phyloP scores from a whole-genome alignment of 2,888 invertebrate genomes.

The Timandra comae region DNA sequence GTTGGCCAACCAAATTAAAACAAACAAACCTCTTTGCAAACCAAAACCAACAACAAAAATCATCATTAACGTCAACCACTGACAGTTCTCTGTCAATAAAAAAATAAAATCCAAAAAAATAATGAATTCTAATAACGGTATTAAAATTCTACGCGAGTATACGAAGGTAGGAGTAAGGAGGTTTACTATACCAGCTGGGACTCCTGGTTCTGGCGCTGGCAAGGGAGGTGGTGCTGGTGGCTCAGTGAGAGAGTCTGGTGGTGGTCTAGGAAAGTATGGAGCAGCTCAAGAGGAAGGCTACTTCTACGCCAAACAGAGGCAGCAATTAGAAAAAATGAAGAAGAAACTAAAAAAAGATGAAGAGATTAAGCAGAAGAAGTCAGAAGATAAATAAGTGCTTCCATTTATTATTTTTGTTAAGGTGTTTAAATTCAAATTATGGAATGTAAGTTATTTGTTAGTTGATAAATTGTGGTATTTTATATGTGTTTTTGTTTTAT shows the following conservation, averaged over 20 bases:
- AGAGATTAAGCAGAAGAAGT: constrained; percentile 9
- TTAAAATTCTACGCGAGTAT: too few relatives aligned
- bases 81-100: too few relatives aligned
- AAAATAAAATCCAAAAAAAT: neutral
- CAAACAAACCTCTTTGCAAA: too few relatives aligned
- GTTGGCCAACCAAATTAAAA: too few relatives aligned
- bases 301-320: constrained; percentile 45
- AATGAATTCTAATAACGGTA: too few relatives aligned
- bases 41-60: too few relatives aligned
- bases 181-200: constrained; percentile 15
- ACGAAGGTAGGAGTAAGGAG: too few relatives aligned
- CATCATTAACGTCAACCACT: too few relatives aligned
- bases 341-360: constrained; percentile 31
- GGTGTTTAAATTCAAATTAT: neutral
- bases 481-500: too few relatives aligned
- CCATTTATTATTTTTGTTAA: too few relatives aligned
- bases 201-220: constrained; percentile 45
- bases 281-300: constrained; percentile 54
- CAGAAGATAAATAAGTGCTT: constrained; percentile 2
- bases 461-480: neutral
- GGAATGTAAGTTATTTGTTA: neutral
- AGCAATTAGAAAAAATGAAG: constrained; percentile 44
- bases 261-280: constrained; percentile 44
- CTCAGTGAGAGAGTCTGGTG: constrained; percentile 44
- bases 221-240: constrained; percentile 53